Conservation (phyloP, 2,888 invertebrate species). For the Bellardia pandia region DNA sequence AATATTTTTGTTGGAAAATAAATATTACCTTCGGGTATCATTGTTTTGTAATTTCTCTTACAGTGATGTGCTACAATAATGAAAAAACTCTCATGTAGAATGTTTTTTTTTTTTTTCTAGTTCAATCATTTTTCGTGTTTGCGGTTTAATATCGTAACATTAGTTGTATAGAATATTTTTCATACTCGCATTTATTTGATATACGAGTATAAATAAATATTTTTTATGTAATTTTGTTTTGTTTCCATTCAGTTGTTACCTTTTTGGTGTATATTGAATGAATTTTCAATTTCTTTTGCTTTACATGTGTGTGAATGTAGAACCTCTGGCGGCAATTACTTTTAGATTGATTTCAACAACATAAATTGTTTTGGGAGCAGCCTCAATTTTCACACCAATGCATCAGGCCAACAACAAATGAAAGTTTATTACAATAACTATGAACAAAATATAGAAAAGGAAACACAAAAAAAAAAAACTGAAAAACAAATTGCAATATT, state of each 20-base stretch:
- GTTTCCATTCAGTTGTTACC: constrained; percentile 23
- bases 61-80: constrained; percentile 55
- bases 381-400: constrained; percentile 70
- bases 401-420: constrained; percentile 50
- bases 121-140: constrained; percentile 37
- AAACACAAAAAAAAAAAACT: background rate
- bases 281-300: constrained; percentile 41
- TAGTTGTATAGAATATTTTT: constrained; percentile 36
- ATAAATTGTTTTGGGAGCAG: constrained; percentile 73
- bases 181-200: constrained; percentile 11
- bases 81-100: background rate
- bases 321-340: constrained; percentile 70
- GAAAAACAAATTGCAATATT: constrained; percentile 30
- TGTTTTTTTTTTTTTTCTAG: constrained; percentile 23
- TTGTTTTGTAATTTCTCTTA: constrained; percentile 65
- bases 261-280: constrained; percentile 37
- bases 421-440: constrained; percentile 27
- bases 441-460: constrained; percentile 8
- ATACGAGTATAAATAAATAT: constrained; percentile 8
- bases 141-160: constrained; percentile 59
- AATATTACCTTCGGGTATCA: constrained; percentile 69
- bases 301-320: background rate
- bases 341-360: constrained; percentile 72
- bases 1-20: constrained; percentile 6
- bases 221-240: constrained; percentile 3